A percentile compares a stretch with the other conserved stretches of the same genome.
phyloP scores from a whole-genome alignment of 2,888 invertebrate genomes.

The Xylocampa areola region DNA sequence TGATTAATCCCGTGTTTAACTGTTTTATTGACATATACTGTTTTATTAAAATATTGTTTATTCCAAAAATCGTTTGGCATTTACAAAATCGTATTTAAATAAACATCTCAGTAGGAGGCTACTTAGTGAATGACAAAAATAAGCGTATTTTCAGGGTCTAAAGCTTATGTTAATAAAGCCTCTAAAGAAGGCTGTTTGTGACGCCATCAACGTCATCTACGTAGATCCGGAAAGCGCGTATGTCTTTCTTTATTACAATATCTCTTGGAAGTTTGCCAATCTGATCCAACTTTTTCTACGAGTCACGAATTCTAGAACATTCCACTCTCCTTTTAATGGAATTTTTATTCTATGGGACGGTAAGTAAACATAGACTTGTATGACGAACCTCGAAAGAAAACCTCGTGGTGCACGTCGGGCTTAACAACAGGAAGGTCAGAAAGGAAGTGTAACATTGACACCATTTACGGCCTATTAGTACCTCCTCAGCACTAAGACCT shows the following conservation, averaged over 20 bases:
- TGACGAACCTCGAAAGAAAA: slow-evolving; percentile 1
- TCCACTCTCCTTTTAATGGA: slow-evolving; percentile 31
- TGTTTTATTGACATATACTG: no score
- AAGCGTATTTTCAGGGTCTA: slow-evolving; percentile 16
- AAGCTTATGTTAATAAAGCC: slow-evolving; percentile 13
- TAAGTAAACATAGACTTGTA: slow-evolving; percentile 39
- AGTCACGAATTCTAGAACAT: slow-evolving; percentile 42
- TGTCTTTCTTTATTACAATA: slow-evolving; percentile 41
- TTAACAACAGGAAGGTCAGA: slow-evolving; percentile 43
- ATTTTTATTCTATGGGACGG: slow-evolving; percentile 22
- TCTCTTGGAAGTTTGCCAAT: slow-evolving; percentile 41
- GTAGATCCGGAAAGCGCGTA: slow-evolving; percentile 27
- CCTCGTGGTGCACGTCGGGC: slow-evolving; percentile 25
- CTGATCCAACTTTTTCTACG: slow-evolving; percentile 30
- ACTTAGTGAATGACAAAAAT: not conserved
- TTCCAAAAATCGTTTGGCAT: not conserved
- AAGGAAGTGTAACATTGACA: slow-evolving; percentile 50
- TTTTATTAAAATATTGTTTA: no score
- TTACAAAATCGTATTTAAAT: not conserved
- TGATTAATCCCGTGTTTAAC: no score
- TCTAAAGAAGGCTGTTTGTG: slow-evolving; percentile 19
- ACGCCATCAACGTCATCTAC: slow-evolving; percentile 26
- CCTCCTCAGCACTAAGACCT: slow-evolving; percentile 21
- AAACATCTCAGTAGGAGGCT: not conserved
- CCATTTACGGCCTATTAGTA: slow-evolving; percentile 40